Base-by-base conservation (phyloP, 2,888 invertebrate species). In the Eupithecia pulchellata region DNA sequence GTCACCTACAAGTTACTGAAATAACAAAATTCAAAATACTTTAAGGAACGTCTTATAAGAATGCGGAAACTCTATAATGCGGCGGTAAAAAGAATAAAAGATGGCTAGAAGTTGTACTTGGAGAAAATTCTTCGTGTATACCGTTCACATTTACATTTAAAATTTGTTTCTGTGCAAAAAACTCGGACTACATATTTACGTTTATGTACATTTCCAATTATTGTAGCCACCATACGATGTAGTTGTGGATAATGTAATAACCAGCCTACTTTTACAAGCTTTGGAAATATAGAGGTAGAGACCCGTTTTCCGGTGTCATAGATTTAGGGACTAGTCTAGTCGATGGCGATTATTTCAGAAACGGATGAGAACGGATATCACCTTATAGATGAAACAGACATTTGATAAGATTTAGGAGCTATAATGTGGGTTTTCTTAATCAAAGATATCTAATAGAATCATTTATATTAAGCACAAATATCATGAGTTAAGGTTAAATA, bases 1-100 rank as follows among this genome's bases (percentile, higher is more conserved):
- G 63, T 68, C 64, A 61, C 68, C 69, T 71, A 34, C 65, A 66
- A 68, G 71, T 47, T 65, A 52, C 64, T 57, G 64, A 64, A 64
- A 64, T 71, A 64, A 63, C 63, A 58, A 64, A 61, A 68, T 67
- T 64, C 32, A 60, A 47, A 42, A 47, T 47, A 47, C 17, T n/a
- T 29, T 29, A 27, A 27, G n/a, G 29, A 17, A 29, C 29, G 14
- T 14, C 57, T 29, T 20, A 17, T 2, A 27, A 25, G 13, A 57
- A 57, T 57, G 29, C 57, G 57, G 27, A 52, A 29, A 57, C 57
- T 57, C 20, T 57, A 29, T 57, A 57, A 11, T 29, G 17, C 57
- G 29, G 27, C 27, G 17, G 57, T 57, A 57, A 57, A 47, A 57
- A 29, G 27, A 57, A 29, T 57, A 14, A 57, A 57, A 27, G 14